Percentiles rank a stretch among this genome's conserved stretches.
Evolutionary conservation across 2,888 invertebrate genomes (phyloP).

Genomic region (Nomada goodeniana): DNA sequence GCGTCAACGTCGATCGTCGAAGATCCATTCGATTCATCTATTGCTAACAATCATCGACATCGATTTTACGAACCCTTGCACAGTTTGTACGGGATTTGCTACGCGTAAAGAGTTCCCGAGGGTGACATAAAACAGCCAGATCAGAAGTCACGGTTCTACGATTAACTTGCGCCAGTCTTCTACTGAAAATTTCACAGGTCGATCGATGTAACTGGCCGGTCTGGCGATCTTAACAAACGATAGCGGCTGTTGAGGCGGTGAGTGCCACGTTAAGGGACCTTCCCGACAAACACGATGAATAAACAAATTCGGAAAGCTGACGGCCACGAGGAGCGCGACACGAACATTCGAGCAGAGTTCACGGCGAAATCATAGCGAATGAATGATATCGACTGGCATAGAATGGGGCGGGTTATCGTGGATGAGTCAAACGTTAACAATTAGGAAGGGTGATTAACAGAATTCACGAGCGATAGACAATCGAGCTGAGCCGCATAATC

Average conservation of each 20-base stretch:
- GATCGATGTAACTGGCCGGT: background rate
- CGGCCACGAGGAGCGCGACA: background rate
- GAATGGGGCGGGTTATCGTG: background rate
- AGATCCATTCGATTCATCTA: background rate
- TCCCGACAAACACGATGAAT: constrained; percentile 2
- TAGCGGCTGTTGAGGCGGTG: background rate
- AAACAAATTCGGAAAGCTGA: constrained; percentile 24
- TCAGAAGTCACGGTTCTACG: constrained; percentile 18
- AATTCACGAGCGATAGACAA: constrained; percentile 39
- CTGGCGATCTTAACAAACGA: constrained; percentile 25
- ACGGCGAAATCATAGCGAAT: background rate
- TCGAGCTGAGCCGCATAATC: constrained; percentile 40
- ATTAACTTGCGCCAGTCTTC: background rate
- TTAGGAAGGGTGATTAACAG: constrained; percentile 39
- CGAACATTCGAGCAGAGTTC: background rate
- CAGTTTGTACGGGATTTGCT: no score
- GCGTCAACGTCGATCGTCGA: background rate
- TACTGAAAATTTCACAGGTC: constrained; percentile 22
- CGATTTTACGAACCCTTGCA: background rate
- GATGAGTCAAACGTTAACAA: constrained; percentile 44
- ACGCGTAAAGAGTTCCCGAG: background rate
- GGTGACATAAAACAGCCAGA: background rate
- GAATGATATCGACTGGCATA: background rate
- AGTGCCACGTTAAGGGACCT: constrained; percentile 18
- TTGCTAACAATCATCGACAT: background rate